Evolutionary conservation across 2,113 vertebrate genomes (phyloP), one percentile per base, ranked within the genome.

Genomic region (Passer domesticus): DNA sequence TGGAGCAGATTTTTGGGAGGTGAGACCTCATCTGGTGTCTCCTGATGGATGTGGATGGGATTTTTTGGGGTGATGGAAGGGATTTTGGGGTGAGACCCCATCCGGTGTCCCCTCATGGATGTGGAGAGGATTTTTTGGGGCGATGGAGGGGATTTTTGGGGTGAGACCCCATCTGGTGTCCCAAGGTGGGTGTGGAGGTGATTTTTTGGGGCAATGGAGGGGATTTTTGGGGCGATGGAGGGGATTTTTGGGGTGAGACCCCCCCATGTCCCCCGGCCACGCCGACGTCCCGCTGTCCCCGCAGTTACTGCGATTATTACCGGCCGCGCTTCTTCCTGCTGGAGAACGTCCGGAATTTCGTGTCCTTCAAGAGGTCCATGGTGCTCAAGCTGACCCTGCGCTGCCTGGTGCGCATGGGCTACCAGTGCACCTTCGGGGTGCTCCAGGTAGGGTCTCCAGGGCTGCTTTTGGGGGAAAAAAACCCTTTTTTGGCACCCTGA

Each of bases 271-370:
- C 33, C 43, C 43, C 17, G 9, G 8, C 66, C 66, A 11, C 13
- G 12, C 47, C 66, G 3, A 9, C 2, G 27, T 17, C 50, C 9
- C n/a, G 11, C 35, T 24, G 49, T 30, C 41, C 63, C 78, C 30
- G 1, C 96, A 99, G 99, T 89, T 99, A 99, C 97, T 99, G 99
- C 21, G 99, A 99, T 88, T 99, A 99, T 97, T 99, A 99, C 98
- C 98, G 99, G 64, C 99, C 99, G 0, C 98, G 99, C 22, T 99
- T 98, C 95, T 99, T 99, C 97, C 98, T 99, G 13, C 98, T 99
- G 95, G 99, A 99, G 97, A 99, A 99, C 0, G 99, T 99, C 89
- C 96, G 99, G 92, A 99, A 99, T 84, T 99, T 99, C 3, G 99
- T 99, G 21, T 99, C 99, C 23, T 99, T 99, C 97, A 99, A 99